Base-by-base conservation (phyloP, 2,113 vertebrate species). In the Xenotilapia leptura region DNA sequence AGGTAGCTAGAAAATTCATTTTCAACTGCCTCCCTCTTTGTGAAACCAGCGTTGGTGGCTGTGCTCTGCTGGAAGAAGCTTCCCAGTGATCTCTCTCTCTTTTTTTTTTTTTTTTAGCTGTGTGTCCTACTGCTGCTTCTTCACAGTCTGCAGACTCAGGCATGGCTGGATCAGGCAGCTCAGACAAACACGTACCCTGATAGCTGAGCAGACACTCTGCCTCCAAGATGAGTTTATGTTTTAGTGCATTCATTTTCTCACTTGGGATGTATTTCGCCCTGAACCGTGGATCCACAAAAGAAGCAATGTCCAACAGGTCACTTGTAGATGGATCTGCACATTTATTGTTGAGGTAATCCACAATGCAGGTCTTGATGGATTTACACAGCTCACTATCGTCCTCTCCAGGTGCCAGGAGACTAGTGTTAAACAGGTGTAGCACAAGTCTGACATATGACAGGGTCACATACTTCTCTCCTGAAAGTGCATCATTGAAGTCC, bases 1-100 rank as follows among this genome's bases (percentile, higher is more conserved):
- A 36, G 70, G 14, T 51, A 53, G 49, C 49, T 53, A 4, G 14
- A 82, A 58, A 58, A 53, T 38, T 0, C 9, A 11, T 53, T 21
- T 53, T 53, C 0, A 0, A 21, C 10, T 53, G 5, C 8, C 0
- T 0, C 36, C 36, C 23, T 68, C 0, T 26, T 26, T 26, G 26
- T 26, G 26, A 26, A 26, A 26, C 26, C 26, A 26, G 26, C 2
- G 0, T 26, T 26, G 26, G 26, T 26, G 26, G 4, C 26, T 26
- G 26, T 26, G 26, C 42, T 45, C 2, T 45, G 3, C 40, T 70
- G 7, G 12, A 81, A 80, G 49, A 70, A 42, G 2, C 77, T 80
- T 54, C 36, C 77, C 6, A 68, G n/a, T n/a, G 45, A 82, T 51
- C 10, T 65, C 31, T 31, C 31, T 31, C 3, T 31, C 6, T 31